Base-by-base conservation (phyloP, 2,888 invertebrate species). In the Himalopsyche japonica region DNA sequence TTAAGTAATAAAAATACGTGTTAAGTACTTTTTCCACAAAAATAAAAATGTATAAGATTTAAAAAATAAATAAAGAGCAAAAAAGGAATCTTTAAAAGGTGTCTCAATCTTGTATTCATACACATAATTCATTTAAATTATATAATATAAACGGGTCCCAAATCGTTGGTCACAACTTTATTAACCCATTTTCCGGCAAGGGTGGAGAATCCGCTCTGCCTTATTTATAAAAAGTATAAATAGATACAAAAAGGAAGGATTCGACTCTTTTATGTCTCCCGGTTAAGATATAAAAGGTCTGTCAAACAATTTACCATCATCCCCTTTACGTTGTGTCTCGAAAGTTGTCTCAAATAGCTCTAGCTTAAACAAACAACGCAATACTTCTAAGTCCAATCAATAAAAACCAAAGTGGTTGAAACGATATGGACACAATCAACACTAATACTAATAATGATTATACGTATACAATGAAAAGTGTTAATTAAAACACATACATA, bases 261-360 rank as follows among this genome's bases (percentile, higher is more conserved):
- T 27, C 24, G 70, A 70, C 70, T 70, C 70, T 70, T 70, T 70
- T 70, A 70, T 70, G 70, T 70, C 70, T 70, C 30, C 30, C 70
- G 70, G 70, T 70, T 70, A 70, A 70, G 70, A 70, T 70, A 70
- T 70, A 70, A 70, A 70, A 70, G 70, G 70, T 70, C 70, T 70
- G 70, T 70, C 70, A 70, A 70, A 70, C 70, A 70, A 70, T 70
- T 70, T 15, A 70, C 70, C 70, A 20, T 70, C 70, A 70, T 10
- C 8, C 70, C 70, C 70, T 70, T 27, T 70, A 24, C 70, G 70
- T 57, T 27, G 70, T 30, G 8, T 70, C 70, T 70, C 70, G 12
- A 70, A 70, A 70, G 24, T 70, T 70, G 30, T 70, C 70, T 70
- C 24, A 27, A 70, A 27, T n/a, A n/a, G n/a, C n/a, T n/a, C 70